Conservation (phyloP, 2,888 invertebrate species). For the Drosophila kokeensis region DNA sequence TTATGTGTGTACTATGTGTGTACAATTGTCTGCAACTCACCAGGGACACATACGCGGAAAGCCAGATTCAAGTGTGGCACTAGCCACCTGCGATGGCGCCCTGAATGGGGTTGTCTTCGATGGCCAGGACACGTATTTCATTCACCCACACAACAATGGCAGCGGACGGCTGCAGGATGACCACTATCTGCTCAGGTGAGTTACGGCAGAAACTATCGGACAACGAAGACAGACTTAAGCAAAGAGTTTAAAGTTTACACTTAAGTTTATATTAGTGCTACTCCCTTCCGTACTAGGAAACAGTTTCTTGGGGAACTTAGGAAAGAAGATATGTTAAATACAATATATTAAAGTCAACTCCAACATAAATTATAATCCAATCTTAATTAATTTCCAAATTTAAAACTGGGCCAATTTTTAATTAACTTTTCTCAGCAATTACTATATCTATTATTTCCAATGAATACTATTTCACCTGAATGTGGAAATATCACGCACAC, state of each 20-base stretch:
- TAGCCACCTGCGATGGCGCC: slow-evolving; percentile 91
- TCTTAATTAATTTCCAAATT: not conserved
- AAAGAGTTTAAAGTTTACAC: not conserved
- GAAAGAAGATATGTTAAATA: not conserved
- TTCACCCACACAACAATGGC: slow-evolving; percentile 85
- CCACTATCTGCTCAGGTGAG: slow-evolving; percentile 84
- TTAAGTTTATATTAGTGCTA: not conserved
- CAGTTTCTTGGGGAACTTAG: not conserved
- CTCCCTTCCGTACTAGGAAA: not conserved
- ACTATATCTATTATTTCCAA: slow-evolving; percentile 7
- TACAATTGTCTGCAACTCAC: slow-evolving; percentile 19
- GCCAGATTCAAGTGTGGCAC: slow-evolving; percentile 91
- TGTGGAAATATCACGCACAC: slow-evolving; percentile 15
- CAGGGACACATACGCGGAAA: slow-evolving; percentile 89
- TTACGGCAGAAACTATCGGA: slow-evolving; percentile 5
- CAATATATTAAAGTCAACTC: not conserved
- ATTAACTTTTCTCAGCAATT: not conserved
- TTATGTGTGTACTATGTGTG: not conserved
- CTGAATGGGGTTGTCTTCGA: slow-evolving; percentile 92
- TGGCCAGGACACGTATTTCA: slow-evolving; percentile 90
- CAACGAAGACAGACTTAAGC: not conserved
- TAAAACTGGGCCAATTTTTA: not conserved
- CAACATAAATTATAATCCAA: not conserved
- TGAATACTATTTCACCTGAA: slow-evolving; percentile 1
- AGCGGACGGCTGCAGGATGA: slow-evolving; percentile 81